Evolutionary conservation across 2,113 vertebrate species (phyloP).

Genomic region (Mastomys coucha): DNA sequence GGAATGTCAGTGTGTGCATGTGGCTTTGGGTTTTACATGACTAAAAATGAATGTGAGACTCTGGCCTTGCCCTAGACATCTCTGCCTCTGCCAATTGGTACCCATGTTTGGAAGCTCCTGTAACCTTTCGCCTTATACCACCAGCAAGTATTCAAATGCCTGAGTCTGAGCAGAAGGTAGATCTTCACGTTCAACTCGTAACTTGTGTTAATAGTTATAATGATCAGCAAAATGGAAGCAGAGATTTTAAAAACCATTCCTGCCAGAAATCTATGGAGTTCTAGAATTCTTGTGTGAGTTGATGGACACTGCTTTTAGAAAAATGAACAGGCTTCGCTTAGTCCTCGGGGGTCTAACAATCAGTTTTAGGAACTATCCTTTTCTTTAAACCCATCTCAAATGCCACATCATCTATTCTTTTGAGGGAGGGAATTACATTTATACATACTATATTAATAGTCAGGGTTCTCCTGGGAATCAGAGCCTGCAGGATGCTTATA

Average conservation of each 20-base stretch:
- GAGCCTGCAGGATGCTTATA: background rate
- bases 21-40: background rate
- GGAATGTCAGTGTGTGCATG: background rate
- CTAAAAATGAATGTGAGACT: background rate
- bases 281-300: background rate
- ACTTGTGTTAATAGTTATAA: conserved; percentile 1
- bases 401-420: background rate
- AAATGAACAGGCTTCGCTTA: background rate
- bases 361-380: conserved; percentile 18
- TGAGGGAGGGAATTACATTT: background rate
- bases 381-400: background rate
- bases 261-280: background rate
- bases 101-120: background rate
- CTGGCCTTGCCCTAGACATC: background rate
- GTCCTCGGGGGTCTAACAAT: background rate
- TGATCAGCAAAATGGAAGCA: conserved; percentile 27
- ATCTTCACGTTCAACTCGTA: background rate
- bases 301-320: conserved; percentile 7
- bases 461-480: background rate
- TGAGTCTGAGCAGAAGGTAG: background rate
- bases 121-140: background rate
- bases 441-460: background rate
- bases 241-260: background rate
- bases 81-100: background rate
- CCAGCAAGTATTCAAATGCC: background rate